Conservation (phyloP, 2,113 vertebrate species). For the Engraulis encrasicolus region DNA sequence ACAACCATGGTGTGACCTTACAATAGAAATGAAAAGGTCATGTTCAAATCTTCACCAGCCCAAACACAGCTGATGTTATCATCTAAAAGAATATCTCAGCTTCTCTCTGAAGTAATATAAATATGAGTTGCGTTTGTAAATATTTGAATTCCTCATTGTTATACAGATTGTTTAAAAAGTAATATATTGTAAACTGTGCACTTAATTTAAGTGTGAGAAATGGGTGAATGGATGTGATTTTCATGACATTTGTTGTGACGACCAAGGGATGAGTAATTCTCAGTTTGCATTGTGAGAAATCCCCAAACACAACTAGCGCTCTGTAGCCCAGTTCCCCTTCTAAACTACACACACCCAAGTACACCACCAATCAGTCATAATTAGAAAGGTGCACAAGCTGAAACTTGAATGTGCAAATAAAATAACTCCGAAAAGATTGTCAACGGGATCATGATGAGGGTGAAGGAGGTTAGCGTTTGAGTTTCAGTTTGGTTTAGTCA, state of each 20-base stretch:
- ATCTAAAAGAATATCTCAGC: background rate
- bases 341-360: background rate
- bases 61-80: background rate
- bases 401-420: slow-evolving; percentile 57
- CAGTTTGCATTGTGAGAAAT: background rate
- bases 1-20: too few relatives aligned
- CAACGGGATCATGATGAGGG: slow-evolving; percentile 19
- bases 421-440: slow-evolving; percentile 34
- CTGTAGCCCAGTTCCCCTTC: background rate
- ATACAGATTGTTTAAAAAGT: slow-evolving; percentile 31
- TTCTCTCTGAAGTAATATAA: background rate
- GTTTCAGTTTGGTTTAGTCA: background rate
- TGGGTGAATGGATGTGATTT: background rate
- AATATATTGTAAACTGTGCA: slow-evolving; percentile 29
- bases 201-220: too few relatives aligned
- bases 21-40: background rate
- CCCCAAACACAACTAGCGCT: background rate
- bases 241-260: too few relatives aligned
- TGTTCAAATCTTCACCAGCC: background rate
- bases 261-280: background rate
- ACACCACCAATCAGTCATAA: background rate
- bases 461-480: background rate
- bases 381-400: slow-evolving; percentile 29
- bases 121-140: background rate
- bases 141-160: slow-evolving; percentile 6